These are phyloP conservation scores for Aphelenchoides besseyi DNA, from an alignment of 1,140 invertebrate genomes.

Conservation along the genomic window DNA sequence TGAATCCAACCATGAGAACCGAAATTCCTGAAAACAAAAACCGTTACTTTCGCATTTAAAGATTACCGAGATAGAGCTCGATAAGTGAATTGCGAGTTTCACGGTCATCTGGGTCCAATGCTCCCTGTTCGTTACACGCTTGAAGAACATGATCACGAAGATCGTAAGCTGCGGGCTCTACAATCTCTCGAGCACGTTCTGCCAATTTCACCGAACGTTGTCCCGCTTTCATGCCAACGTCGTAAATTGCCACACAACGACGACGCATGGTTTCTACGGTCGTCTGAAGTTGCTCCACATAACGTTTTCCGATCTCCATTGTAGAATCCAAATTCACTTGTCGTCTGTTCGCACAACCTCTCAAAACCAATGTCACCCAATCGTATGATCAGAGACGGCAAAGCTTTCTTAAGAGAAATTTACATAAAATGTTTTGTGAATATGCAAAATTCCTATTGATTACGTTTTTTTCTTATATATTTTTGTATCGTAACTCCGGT, in stretches of 20 bases:
- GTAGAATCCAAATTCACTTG: no score
- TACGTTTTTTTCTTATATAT: no score
- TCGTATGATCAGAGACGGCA: no score
- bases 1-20: conserved; percentile 20
- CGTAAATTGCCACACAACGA: conserved; percentile 24
- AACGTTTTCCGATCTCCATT: conserved; percentile 18
- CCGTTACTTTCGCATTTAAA: background rate
- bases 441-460: no score
- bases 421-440: no score
- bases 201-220: conserved; percentile 1
- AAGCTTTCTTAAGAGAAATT: no score
- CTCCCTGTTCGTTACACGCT: conserved; percentile 13
- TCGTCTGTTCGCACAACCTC: no score
- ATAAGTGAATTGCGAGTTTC: conserved; percentile 17
- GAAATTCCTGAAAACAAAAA: conserved; percentile 21
- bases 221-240: background rate
- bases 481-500: no score
- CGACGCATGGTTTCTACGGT: conserved; percentile 32
- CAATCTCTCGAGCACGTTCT: conserved; percentile 22
- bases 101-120: conserved; percentile 14
- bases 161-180: conserved; percentile 22
- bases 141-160: conserved; percentile 19
- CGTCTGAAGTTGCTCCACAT: conserved; percentile 32
- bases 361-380: no score
- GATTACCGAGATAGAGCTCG: conserved; percentile 27